Evolutionary conservation across 2,888 invertebrate genomes (phyloP).

Genomic region (Rotaria macrura): DNA sequence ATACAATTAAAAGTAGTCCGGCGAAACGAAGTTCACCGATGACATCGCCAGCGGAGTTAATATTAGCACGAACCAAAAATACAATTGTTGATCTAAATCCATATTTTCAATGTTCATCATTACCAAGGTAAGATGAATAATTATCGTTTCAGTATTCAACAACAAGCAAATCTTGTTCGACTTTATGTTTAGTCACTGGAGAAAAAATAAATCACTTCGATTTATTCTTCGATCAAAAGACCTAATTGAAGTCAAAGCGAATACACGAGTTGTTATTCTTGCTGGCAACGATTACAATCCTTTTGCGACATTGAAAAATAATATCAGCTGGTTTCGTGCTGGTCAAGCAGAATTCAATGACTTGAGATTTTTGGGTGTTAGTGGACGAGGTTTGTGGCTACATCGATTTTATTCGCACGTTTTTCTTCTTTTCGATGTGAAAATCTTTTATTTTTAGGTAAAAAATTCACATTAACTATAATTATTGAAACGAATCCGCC

Average conservation of each 20-base stretch:
- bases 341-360: conserved; percentile 94
- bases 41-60: not conserved
- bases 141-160: too few relatives aligned
- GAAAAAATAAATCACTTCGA: not conserved
- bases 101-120: conserved; percentile 16
- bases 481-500: conserved; percentile 74
- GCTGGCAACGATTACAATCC: conserved; percentile 96
- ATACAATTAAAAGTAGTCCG: too few relatives aligned
- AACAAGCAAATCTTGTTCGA: not conserved
- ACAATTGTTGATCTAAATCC: not conserved
- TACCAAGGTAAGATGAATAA: not conserved
- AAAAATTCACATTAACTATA: not conserved
- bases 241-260: not conserved
- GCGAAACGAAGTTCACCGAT: not conserved
- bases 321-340: conserved; percentile 83
- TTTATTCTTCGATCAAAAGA: not conserved
- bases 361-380: conserved; percentile 87
- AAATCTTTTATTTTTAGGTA: not conserved
- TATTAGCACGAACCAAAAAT: conserved; percentile 9
- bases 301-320: conserved; percentile 80
- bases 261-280: conserved; percentile 58
- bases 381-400: conserved; percentile 78
- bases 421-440: not conserved
- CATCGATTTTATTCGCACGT: too few relatives aligned
- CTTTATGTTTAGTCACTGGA: not conserved